Percentiles rank a stretch among this genome's conserved stretches.
Evolutionary conservation across 2,888 invertebrate genomes (phyloP).

Genomic region (Azorinus chamasolen): DNA sequence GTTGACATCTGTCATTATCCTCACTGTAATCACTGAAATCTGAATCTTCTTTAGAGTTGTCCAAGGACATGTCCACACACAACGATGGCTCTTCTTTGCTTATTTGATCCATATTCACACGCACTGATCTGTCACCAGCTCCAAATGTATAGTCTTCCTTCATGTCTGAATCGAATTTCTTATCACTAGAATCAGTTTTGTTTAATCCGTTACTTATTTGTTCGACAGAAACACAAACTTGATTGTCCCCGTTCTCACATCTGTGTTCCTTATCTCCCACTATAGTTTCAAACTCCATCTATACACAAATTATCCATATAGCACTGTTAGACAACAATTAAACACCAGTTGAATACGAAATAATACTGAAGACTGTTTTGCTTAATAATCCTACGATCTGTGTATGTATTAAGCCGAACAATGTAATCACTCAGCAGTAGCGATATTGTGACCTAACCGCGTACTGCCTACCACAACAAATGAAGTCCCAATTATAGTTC

Average conservation of each 20-base stretch:
- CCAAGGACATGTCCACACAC: slow-evolving; percentile 48
- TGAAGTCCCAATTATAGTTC: background rate
- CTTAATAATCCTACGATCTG: too few relatives aligned
- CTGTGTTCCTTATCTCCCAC: slow-evolving; percentile 18
- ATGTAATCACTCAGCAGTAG: too few relatives aligned
- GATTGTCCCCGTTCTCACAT: slow-evolving; percentile 15
- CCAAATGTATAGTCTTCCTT: slow-evolving; percentile 3
- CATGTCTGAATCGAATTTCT: slow-evolving; percentile 1
- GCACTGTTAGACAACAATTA: too few relatives aligned
- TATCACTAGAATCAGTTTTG: slow-evolving; percentile 19
- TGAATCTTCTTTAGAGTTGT: slow-evolving; percentile 55
- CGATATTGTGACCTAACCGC: background rate
- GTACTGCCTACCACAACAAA: slow-evolving; percentile 3
- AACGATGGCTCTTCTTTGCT: slow-evolving; percentile 25
- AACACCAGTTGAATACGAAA: too few relatives aligned
- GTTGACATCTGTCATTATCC: slow-evolving; percentile 56
- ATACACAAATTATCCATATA: too few relatives aligned
- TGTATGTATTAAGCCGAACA: too few relatives aligned
- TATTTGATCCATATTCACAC: slow-evolving; percentile 20
- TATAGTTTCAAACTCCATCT: slow-evolving; percentile 30
- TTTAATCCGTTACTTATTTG: slow-evolving; percentile 18
- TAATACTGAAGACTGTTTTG: too few relatives aligned
- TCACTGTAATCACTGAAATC: slow-evolving; percentile 56
- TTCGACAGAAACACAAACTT: slow-evolving; percentile 12
- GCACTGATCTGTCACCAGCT: slow-evolving; percentile 20